These are phyloP conservation scores for Cephus spinipes DNA, from an alignment of 2,888 invertebrate genomes.

Conservation along the genomic window DNA sequence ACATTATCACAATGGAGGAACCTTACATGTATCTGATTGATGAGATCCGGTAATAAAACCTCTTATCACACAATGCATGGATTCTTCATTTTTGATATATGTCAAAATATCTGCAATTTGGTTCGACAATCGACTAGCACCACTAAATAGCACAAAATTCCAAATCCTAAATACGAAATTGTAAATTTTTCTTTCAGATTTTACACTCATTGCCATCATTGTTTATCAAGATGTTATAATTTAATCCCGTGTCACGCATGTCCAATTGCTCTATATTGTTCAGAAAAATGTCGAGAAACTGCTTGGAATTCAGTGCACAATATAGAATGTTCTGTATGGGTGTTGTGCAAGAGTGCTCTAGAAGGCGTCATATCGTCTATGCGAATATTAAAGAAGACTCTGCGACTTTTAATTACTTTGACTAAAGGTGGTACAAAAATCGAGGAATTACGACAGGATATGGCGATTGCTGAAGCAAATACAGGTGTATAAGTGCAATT, in stretches of 20 bases:
- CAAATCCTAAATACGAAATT: too few species aligned
- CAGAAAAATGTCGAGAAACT: constrained; percentile 51
- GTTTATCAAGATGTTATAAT: constrained; percentile 55
- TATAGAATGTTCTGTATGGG: constrained; percentile 55
- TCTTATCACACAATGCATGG: constrained; percentile 26
- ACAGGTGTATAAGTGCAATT: constrained; percentile 42
- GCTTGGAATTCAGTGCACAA: constrained; percentile 56
- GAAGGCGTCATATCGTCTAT: constrained; percentile 55
- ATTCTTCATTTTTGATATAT: not conserved
- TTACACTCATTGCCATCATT: constrained; percentile 63
- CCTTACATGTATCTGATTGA: constrained; percentile 58
- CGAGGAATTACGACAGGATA: constrained; percentile 51
- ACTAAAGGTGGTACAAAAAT: constrained; percentile 55
- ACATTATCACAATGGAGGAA: constrained; percentile 54
- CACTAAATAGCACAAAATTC: not conserved
- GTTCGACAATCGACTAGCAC: not conserved
- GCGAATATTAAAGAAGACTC: constrained; percentile 57
- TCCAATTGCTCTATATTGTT: constrained; percentile 60
- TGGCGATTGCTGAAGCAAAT: constrained; percentile 54
- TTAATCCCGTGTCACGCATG: constrained; percentile 58
- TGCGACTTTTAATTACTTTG: constrained; percentile 53
- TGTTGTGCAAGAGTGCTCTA: constrained; percentile 51
- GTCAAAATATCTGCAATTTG: too few species aligned
- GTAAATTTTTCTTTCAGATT: constrained; percentile 38
- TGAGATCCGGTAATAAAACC: constrained; percentile 45